Conservation (phyloP, 2,888 invertebrate genomes). For the Clanis bilineata region DNA sequence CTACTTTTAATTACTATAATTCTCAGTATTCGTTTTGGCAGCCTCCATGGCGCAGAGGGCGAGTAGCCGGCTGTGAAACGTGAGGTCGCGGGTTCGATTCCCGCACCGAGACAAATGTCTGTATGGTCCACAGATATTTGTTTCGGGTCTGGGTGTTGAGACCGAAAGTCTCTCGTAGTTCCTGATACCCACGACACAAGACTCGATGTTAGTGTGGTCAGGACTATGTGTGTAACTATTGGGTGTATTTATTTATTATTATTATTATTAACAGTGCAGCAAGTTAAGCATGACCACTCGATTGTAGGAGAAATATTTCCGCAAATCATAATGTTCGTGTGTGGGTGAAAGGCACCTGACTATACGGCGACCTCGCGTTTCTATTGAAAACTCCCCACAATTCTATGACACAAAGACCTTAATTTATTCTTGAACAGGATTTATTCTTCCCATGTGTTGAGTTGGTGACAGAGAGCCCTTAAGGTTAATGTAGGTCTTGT, state of each 20-base stretch:
- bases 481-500: constrained; percentile 77
- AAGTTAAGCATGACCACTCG: neutral
- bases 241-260: neutral
- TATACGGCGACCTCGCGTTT: constrained; percentile 40
- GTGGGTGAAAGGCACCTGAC: constrained; percentile 46
- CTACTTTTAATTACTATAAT: too few relatives aligned
- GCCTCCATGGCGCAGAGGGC: too few relatives aligned
- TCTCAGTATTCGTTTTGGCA: too few relatives aligned
- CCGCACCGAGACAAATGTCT: too few relatives aligned
- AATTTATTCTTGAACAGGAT: constrained; percentile 78
- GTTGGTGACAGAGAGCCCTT: constrained; percentile 73
- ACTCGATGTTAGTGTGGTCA: too few relatives aligned
- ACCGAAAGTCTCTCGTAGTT: too few relatives aligned
- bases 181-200: too few relatives aligned
- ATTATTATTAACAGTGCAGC: neutral
- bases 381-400: constrained; percentile 56
- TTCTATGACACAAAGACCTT: constrained; percentile 72
- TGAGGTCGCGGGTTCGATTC: too few relatives aligned
- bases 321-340: constrained; percentile 56
- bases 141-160: too few relatives aligned
- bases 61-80: too few relatives aligned
- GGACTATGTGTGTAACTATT: too few relatives aligned
- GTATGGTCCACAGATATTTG: too few relatives aligned
- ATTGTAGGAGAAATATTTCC: constrained; percentile 41
- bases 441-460: constrained; percentile 69